Conservation (phyloP, 2,797 vertebrate species). For the Uromys caudimaculatus region DNA sequence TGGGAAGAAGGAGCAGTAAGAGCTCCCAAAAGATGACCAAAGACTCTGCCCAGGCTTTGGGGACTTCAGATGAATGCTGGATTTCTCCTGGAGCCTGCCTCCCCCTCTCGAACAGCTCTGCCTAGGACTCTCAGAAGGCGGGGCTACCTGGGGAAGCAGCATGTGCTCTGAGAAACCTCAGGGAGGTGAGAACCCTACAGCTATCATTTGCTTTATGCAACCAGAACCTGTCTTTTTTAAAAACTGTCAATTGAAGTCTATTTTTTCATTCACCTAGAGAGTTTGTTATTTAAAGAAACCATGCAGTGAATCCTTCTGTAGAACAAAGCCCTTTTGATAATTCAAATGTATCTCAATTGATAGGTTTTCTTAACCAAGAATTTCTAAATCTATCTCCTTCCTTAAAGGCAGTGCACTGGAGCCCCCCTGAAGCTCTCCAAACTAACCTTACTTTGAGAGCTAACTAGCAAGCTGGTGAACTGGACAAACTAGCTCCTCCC, state of each 20-base stretch:
- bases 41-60: not conserved
- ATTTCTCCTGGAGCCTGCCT: not conserved
- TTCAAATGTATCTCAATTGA: slow-evolving; percentile 46
- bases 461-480: slow-evolving; percentile 39
- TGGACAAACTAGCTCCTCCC: not conserved
- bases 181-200: not conserved
- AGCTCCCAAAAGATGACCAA: not conserved
- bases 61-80: not conserved
- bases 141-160: not conserved
- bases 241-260: not conserved
- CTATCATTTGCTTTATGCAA: slow-evolving; percentile 38
- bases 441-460: not conserved
- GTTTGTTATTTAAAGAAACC: slow-evolving; percentile 65
- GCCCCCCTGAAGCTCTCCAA: not conserved
- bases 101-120: not conserved
- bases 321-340: slow-evolving; percentile 60
- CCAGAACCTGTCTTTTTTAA: not conserved
- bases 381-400: slow-evolving; percentile 60
- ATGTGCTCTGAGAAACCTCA: slow-evolving; percentile 6
- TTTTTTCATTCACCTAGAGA: slow-evolving; percentile 44
- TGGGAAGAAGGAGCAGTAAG: slow-evolving; percentile 15
- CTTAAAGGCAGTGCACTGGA: not conserved
- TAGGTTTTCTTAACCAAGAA: slow-evolving; percentile 55
- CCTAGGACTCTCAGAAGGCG: not conserved
- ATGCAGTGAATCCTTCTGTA: slow-evolving; percentile 44